Conservation (phyloP, 2,888 invertebrate species). For the Drosophila crucigera region DNA sequence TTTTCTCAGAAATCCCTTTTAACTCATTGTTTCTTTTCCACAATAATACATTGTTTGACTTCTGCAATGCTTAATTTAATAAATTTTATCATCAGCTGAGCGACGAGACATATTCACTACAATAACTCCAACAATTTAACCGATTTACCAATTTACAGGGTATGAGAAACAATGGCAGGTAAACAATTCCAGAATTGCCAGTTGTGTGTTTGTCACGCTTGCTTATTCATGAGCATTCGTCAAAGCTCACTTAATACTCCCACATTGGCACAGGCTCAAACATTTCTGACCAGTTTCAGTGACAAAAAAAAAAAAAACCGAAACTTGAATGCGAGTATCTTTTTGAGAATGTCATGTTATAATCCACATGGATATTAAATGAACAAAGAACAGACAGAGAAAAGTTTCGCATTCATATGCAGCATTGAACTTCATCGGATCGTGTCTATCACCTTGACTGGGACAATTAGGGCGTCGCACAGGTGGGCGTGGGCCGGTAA, state of each 20-base stretch:
- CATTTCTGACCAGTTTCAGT: conserved; percentile 62
- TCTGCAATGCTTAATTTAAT: not conserved
- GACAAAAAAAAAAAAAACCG: not conserved
- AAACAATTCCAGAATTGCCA: conserved; percentile 11
- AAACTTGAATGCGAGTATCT: conserved; percentile 33
- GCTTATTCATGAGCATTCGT: conserved; percentile 74
- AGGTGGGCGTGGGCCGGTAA: conserved; percentile 8
- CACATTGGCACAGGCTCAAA: conserved; percentile 65
- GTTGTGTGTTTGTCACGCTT: conserved; percentile 49
- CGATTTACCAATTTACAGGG: conserved; percentile 5
- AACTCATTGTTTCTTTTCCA: rapidly evolving
- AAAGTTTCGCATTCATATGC: conserved; percentile 70
- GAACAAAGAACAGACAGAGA: conserved; percentile 25
- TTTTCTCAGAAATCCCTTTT: not conserved
- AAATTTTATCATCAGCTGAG: not conserved
- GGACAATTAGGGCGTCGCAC: conserved; percentile 44
- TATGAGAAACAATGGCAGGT: conserved; percentile 15
- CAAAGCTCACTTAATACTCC: conserved; percentile 77
- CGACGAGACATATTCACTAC: not conserved
- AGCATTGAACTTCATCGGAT: conserved; percentile 32
- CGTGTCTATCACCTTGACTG: conserved; percentile 40
- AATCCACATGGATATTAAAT: conserved; percentile 71
- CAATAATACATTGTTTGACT: not conserved
- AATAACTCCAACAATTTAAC: not conserved
- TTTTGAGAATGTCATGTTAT: conserved; percentile 53